These are phyloP conservation scores for Phyllotreta striolata DNA, from an alignment of 2,888 invertebrate genomes.

Conservation along the genomic window DNA sequence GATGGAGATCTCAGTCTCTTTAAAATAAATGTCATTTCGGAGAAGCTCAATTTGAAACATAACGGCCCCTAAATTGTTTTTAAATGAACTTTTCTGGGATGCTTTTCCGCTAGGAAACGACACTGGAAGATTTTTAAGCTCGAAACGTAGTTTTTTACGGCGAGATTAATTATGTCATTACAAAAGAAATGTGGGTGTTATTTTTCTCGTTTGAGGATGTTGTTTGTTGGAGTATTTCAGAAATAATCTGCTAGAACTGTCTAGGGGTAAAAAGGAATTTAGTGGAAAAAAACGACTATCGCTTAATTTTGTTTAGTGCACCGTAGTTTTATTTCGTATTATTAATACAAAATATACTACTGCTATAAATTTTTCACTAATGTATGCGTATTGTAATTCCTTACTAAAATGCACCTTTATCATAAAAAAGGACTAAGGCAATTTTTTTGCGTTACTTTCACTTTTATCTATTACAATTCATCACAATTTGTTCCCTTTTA, in stretches of 20 bases:
- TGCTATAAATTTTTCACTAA: too few species aligned
- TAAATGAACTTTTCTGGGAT: conserved; percentile 47
- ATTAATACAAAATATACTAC: too few species aligned
- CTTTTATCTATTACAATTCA: too few species aligned
- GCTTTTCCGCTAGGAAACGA: conserved; percentile 39
- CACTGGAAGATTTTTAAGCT: conserved; percentile 34
- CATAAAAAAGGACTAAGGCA: too few species aligned
- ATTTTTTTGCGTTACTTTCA: too few species aligned
- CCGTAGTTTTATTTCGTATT: neutral
- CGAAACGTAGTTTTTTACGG: conserved; percentile 36
- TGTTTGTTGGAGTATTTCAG: conserved; percentile 10
- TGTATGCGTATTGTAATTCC: too few species aligned
- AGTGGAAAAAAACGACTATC: conserved; percentile 6
- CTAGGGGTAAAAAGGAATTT: conserved; percentile 2
- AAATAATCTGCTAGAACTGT: conserved; percentile 11
- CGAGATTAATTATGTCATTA: conserved; percentile 38
- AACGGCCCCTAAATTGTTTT: conserved; percentile 47
- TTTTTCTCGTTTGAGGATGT: conserved; percentile 18
- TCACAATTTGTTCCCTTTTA: too few species aligned
- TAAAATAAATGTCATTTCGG: conserved; percentile 16
- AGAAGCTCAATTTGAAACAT: conserved; percentile 25
- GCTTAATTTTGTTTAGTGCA: conserved; percentile 4
- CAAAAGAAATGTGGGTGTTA: conserved; percentile 16
- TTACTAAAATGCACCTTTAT: too few species aligned
- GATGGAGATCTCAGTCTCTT: conserved; percentile 17